These are phyloP conservation scores for Prunella fulvescens DNA, from an alignment of 2,113 vertebrate genomes.

Conservation along the genomic window DNA sequence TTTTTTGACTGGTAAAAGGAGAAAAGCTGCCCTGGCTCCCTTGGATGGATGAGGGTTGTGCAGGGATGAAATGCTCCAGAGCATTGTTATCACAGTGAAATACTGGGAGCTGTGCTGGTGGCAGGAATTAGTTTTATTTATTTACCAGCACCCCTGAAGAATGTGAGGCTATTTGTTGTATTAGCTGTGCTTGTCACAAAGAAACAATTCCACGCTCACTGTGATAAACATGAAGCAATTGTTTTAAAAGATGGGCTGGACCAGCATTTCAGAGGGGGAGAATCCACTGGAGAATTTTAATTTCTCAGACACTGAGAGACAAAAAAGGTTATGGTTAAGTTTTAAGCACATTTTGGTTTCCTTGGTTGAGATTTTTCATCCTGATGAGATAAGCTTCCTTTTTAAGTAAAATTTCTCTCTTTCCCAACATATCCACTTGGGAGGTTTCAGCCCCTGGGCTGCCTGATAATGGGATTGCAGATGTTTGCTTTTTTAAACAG, in stretches of 20 bases:
- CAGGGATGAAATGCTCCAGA: not conserved
- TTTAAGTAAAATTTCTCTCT: not conserved
- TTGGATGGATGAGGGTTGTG: not conserved
- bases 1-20: not conserved
- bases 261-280: not conserved
- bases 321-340: not conserved
- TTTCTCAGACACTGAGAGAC: not conserved
- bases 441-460: not conserved
- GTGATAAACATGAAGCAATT: not conserved
- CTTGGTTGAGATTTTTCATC: not conserved
- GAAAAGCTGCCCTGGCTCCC: not conserved
- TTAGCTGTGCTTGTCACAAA: not conserved
- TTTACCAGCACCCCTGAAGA: not conserved
- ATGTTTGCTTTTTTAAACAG: not conserved
- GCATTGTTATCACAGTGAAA: not conserved
- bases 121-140: not conserved
- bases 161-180: not conserved
- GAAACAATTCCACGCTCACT: not conserved
- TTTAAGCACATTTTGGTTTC: not conserved
- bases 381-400: not conserved
- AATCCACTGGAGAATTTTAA: not conserved
- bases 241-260: not conserved
- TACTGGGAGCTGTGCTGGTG: not conserved
- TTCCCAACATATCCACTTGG: not conserved
- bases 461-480: not conserved